Percentiles rank a stretch among this genome's conserved stretches.
Evolutionary conservation across 2,888 invertebrate genomes (phyloP).

Genomic region (Ectropis crepuscularia): DNA sequence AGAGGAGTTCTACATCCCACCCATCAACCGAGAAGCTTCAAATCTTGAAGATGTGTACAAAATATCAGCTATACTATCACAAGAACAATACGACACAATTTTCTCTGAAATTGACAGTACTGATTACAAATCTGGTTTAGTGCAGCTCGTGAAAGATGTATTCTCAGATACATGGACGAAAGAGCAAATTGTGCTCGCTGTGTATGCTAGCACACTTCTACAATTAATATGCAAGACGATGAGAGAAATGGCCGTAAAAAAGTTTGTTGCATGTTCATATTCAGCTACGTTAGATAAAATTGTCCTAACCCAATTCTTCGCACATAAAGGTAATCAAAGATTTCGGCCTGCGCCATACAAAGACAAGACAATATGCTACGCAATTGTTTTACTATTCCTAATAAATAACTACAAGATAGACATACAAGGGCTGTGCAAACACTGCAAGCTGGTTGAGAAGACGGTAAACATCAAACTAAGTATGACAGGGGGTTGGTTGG

Average conservation of each 20-base stretch:
- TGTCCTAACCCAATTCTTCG: constrained; percentile 61
- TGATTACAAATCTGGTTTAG: constrained; percentile 53
- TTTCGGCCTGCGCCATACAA: constrained; percentile 61
- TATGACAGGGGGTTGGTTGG: constrained; percentile 56
- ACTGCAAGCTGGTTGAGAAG: constrained; percentile 56
- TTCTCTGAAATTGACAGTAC: constrained; percentile 58
- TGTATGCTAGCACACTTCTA: constrained; percentile 64
- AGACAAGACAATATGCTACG: constrained; percentile 71
- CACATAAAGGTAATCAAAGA: constrained; percentile 50
- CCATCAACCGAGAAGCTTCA: constrained; percentile 77
- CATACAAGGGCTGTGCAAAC: constrained; percentile 59
- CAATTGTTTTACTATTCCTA: constrained; percentile 66
- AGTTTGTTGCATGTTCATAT: constrained; percentile 53
- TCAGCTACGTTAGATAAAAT: constrained; percentile 67
- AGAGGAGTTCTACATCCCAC: constrained; percentile 77
- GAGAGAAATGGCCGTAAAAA: constrained; percentile 60
- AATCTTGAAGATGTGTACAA: constrained; percentile 76
- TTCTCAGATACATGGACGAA: constrained; percentile 16
- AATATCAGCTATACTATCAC: constrained; percentile 70
- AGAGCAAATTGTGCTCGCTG: constrained; percentile 48
- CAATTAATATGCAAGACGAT: constrained; percentile 50
- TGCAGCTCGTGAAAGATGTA: constrained; percentile 39
- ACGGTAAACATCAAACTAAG: constrained; percentile 59
- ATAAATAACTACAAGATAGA: constrained; percentile 69
- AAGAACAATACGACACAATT: constrained; percentile 67